A percentile compares a stretch with the other conserved stretches of the same genome.
phyloP scores from a whole-genome alignment of 2,888 invertebrate species.

The Torymus aiolomorphi region DNA sequence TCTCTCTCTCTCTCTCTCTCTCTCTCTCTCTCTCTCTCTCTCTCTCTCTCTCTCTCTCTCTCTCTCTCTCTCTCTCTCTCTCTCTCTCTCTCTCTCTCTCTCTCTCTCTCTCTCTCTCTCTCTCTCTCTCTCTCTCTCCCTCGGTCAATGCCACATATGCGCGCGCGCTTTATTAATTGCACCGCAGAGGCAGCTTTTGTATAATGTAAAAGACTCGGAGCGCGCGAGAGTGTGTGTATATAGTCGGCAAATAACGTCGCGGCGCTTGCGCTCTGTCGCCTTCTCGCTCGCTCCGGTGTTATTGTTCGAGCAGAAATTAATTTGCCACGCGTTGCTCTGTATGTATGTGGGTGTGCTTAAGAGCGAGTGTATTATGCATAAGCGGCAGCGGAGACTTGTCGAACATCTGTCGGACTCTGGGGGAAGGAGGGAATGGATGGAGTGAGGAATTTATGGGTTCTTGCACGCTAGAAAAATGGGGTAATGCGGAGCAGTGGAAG shows the following conservation, averaged over 20 bases:
- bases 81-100: not conserved
- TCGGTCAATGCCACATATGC: too few species aligned
- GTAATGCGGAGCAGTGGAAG: too few species aligned
- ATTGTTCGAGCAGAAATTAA: conserved; percentile 37
- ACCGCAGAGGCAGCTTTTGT: conserved; percentile 6
- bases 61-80: not conserved
- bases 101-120: not conserved
- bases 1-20: not conserved
- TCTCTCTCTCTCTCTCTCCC: not conserved
- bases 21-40: not conserved
- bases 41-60: not conserved
- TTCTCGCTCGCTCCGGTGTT: not conserved
- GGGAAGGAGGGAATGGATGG: too few species aligned
- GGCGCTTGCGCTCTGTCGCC: not conserved
- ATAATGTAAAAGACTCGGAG: conserved; percentile 23
- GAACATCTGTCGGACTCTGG: not conserved
- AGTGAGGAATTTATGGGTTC: too few species aligned
- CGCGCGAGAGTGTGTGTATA: not conserved
- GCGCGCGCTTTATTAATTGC: conserved; percentile 37
- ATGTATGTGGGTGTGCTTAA: not conserved
- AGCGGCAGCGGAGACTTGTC: not conserved
- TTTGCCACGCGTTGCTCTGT: not conserved
- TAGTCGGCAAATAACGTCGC: not conserved
- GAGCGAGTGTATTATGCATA: not conserved
- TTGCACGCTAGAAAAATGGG: too few species aligned